Percentiles rank a stretch among this genome's conserved stretches.
Conservation (phyloP, 2,888 invertebrate species). For the Nysson spinosus region DNA sequence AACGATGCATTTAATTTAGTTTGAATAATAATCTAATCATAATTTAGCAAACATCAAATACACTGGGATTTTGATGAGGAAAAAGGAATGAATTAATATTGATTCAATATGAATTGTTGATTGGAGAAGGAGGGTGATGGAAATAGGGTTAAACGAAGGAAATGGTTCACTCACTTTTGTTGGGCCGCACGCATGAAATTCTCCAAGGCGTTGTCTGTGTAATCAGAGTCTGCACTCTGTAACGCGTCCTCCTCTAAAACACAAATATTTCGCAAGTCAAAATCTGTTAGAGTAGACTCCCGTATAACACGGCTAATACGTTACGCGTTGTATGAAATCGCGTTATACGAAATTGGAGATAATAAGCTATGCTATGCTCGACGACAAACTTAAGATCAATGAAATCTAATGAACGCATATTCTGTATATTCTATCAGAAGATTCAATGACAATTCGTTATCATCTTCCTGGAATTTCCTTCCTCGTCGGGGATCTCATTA, state of each 20-base stretch:
- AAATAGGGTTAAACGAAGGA: neutral
- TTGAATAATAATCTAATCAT: too few relatives aligned
- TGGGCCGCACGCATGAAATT: conserved; percentile 82
- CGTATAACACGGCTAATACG: too few relatives aligned
- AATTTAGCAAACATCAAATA: neutral
- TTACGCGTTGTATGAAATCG: too few relatives aligned
- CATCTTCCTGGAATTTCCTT: conserved; percentile 20
- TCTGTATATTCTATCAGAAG: neutral
- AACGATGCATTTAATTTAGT: too few relatives aligned
- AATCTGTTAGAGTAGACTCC: too few relatives aligned
- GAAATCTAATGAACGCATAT: too few relatives aligned
- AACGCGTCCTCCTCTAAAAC: conserved; percentile 65
- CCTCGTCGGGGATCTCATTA: conserved; percentile 9
- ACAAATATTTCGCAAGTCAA: neutral
- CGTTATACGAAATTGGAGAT: too few relatives aligned
- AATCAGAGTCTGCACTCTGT: conserved; percentile 78
- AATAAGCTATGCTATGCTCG: too few relatives aligned
- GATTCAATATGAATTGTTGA: too few relatives aligned
- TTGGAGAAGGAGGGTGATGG: neutral
- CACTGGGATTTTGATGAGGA: neutral
- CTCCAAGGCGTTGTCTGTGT: conserved; percentile 83
- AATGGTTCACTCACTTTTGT: conserved; percentile 82
- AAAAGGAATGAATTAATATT: neutral
- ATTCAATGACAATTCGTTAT: conserved; percentile 35
- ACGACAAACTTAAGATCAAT: too few relatives aligned